Evolutionary conservation across 2,797 vertebrate genomes (phyloP).

Genomic region (Acipenser ruthenus): DNA sequence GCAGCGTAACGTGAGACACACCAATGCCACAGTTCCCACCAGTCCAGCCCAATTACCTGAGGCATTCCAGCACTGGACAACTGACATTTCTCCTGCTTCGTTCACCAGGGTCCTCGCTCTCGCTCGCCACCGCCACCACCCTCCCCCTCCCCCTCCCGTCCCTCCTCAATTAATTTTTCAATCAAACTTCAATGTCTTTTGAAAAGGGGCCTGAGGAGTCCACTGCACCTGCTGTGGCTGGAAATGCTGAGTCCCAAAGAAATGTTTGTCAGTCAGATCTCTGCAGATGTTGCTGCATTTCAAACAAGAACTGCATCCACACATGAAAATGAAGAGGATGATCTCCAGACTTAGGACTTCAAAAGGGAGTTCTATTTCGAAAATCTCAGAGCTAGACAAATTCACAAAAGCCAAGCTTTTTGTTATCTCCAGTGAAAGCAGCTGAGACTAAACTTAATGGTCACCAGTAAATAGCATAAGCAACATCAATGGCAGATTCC

Average conservation of each 20-base stretch:
- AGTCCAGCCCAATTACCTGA: constrained; percentile 68
- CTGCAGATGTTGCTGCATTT: constrained; percentile 51
- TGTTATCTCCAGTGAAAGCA: no score
- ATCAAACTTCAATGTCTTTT: constrained; percentile 40
- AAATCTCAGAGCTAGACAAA: constrained; percentile 23
- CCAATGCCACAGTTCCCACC: constrained; percentile 40
- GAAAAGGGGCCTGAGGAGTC: constrained; percentile 30
- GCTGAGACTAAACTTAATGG: constrained; percentile 22
- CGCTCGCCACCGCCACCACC: no score
- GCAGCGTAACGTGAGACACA: constrained; percentile 60
- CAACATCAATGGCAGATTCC: no score
- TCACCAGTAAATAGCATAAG: constrained; percentile 21
- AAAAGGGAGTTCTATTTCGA: constrained; percentile 24
- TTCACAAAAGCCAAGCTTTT: no score
- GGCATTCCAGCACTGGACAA: constrained; percentile 50
- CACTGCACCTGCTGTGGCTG: constrained; percentile 42
- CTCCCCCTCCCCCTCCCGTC: constrained; percentile 36
- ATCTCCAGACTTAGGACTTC: constrained; percentile 26
- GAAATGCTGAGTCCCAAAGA: constrained; percentile 40
- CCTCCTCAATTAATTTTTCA: constrained; percentile 35
- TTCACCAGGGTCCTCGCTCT: no score
- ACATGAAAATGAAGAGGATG: constrained; percentile 41
- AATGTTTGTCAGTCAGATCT: constrained; percentile 43
- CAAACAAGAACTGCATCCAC: constrained; percentile 37
- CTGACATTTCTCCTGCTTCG: constrained; percentile 44